Evolutionary conservation across 1,140 invertebrate species (phyloP), one percentile per base, ranked within the genome.

Genomic region (Gonioctena quinquepunctata): DNA sequence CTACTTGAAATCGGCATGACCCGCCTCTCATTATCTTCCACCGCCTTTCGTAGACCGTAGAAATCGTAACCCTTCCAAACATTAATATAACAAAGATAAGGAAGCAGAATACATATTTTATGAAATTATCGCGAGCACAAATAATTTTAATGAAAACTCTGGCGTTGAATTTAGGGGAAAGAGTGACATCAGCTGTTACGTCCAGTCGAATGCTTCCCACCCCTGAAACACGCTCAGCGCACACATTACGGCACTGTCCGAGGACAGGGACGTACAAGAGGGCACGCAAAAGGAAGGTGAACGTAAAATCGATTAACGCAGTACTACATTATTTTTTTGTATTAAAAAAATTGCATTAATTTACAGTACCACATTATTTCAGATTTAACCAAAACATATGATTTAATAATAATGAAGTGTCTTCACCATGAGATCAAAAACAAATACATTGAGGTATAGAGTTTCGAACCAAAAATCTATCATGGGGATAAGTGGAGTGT

Each of bases 181-280:
- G 79, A 80, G 80, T 83, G 81, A 83, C 81, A 83, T 83, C 81
- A 83, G 81, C 81, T 83, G 81, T 83, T 83, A 83, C 79, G 79
- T 79, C 73, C 81, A 79, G 79, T 83, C 79, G 72, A 83, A 79
- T 83, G 81, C 75, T 25, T 80, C 73, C 72, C 80, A 81, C 81
- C 81, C 81, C 74, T 54, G 63, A n/a, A 66, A 49, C 48, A 54
- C 42, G 63, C 61, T 63, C 61, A 54, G 33, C 63, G 63, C 48
- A 66, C 63, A 66, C 49, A 54, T 66, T 66, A 66, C 63, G 42
- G 26, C 63, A 62, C 60, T 62, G 60, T n/a, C 16, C 26, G 28
- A 48, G 26, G 16, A 33, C 60, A 62, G 26, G 23, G 27, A 22
- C 60, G 60, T 62, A 33, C 60, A 18, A 0, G 3, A 4, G 16